Conservation (phyloP, 2,797 vertebrate species). For the Odontamblyopus lacepedii region DNA sequence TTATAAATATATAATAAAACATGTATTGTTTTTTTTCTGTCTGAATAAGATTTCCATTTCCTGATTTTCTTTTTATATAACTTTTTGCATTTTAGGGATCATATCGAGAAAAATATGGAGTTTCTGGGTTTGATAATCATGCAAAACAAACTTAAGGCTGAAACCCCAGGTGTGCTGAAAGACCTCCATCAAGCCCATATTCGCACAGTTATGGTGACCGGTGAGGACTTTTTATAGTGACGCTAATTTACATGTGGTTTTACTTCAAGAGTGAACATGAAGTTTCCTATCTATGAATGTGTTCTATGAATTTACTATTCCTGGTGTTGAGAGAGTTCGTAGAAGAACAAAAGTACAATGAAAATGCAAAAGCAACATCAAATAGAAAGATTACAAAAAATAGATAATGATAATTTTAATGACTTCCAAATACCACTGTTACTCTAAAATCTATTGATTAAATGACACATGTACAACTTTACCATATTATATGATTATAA, state of each 20-base stretch:
- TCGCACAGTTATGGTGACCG: slow-evolving; percentile 98
- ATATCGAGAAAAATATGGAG: slow-evolving; percentile 93
- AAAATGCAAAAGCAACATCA: neutral
- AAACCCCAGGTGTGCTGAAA: slow-evolving; percentile 90
- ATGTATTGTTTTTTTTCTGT: neutral
- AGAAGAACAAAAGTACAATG: neutral
- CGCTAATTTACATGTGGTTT: neutral
- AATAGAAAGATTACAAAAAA: neutral
- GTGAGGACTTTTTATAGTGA: slow-evolving; percentile 52
- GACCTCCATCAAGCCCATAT: slow-evolving; percentile 90
- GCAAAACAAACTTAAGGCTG: slow-evolving; percentile 97
- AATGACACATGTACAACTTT: no score
- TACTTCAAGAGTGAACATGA: neutral
- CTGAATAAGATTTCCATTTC: neutral
- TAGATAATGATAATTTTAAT: no score
- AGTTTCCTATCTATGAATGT: neutral
- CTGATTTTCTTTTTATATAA: neutral
- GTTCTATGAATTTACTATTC: neutral
- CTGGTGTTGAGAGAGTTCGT: neutral
- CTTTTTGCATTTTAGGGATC: slow-evolving; percentile 77
- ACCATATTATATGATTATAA: no score
- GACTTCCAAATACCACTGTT: neutral
- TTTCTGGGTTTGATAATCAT: slow-evolving; percentile 97
- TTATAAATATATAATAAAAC: no score
- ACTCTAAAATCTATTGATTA: neutral